A percentile compares a stretch with the other conserved stretches of the same genome.
Evolutionary conservation across 1,140 invertebrate species (phyloP).

Genomic region (Musca domestica): DNA sequence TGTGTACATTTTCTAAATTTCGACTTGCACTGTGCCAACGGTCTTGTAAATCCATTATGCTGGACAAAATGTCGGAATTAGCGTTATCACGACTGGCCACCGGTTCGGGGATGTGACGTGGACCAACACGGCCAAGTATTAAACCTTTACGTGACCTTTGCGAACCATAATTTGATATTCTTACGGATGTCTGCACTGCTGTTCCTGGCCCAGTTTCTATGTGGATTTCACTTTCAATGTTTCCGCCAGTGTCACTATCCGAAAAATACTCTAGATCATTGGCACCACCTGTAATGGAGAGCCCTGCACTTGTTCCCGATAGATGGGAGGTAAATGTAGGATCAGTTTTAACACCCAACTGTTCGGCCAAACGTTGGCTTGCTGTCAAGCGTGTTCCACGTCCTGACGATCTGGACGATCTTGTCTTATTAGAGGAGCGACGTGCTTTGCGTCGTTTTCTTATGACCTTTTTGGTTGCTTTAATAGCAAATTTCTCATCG

Average conservation of each 20-base stretch:
- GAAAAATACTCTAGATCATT: constrained; percentile 67
- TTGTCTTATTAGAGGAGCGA: background rate
- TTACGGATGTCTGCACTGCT: constrained; percentile 47
- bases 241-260: constrained; percentile 33
- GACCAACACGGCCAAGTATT: constrained; percentile 35
- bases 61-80: constrained; percentile 64
- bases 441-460: constrained; percentile 52
- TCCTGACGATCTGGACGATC: constrained; percentile 28
- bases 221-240: constrained; percentile 21
- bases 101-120: background rate
- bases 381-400: constrained; percentile 48
- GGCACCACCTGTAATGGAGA: constrained; percentile 60
- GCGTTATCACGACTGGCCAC: constrained; percentile 1
- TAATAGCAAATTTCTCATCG: constrained; percentile 59
- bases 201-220: constrained; percentile 42
- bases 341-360: constrained; percentile 47
- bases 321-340: constrained; percentile 37
- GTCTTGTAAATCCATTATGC: constrained; percentile 73
- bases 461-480: constrained; percentile 54
- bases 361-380: constrained; percentile 49
- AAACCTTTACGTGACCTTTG: constrained; percentile 38
- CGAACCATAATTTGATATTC: constrained; percentile 37
- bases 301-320: constrained; percentile 37
- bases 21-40: constrained; percentile 63
- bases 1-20: constrained; percentile 42